Percentiles rank a stretch among this genome's conserved stretches.
phyloP scores from a whole-genome alignment of 1,140 invertebrate species.

The Scaptodrosophila lebanonensis region DNA sequence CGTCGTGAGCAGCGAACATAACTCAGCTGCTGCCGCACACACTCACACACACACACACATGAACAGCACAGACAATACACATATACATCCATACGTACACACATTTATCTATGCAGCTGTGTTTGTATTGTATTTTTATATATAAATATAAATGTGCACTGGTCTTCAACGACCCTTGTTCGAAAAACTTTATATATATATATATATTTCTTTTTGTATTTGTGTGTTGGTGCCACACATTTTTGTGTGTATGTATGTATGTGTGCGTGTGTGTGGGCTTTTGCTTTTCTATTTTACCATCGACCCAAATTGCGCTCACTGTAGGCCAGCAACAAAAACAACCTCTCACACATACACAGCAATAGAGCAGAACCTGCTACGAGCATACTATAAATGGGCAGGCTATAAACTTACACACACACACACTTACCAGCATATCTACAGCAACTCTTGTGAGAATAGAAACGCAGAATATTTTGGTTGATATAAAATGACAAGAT shows the following conservation, averaged over 20 bases:
- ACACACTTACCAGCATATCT: conserved; percentile 13
- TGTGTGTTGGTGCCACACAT: not conserved
- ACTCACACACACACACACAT: conserved; percentile 18
- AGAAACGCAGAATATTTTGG: too few species aligned
- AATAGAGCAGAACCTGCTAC: too few species aligned
- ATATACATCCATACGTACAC: not conserved
- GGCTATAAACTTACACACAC: not conserved
- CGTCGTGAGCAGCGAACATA: too few species aligned
- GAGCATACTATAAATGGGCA: not conserved
- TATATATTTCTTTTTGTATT: conserved; percentile 11
- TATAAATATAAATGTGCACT: conserved; percentile 58
- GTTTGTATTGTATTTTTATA: conserved; percentile 6
- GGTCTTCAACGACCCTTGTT: conserved; percentile 68
- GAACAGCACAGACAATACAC: conserved; percentile 3
- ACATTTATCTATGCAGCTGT: conserved; percentile 1
- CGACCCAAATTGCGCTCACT: conserved; percentile 69
- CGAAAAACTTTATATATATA: conserved; percentile 25
- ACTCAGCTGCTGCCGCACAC: conserved; percentile 2
- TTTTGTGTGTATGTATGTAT: conserved; percentile 19
- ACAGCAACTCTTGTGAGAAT: too few species aligned
- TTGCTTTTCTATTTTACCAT: conserved; percentile 75
- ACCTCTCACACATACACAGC: conserved; percentile 20
- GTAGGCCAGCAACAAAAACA: conserved; percentile 59
- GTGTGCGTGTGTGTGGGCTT: conserved; percentile 55
- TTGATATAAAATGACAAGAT: too few species aligned